These are phyloP conservation scores for Anthonomus grandis DNA, from an alignment of 1,140 invertebrate species.

Conservation along the genomic window DNA sequence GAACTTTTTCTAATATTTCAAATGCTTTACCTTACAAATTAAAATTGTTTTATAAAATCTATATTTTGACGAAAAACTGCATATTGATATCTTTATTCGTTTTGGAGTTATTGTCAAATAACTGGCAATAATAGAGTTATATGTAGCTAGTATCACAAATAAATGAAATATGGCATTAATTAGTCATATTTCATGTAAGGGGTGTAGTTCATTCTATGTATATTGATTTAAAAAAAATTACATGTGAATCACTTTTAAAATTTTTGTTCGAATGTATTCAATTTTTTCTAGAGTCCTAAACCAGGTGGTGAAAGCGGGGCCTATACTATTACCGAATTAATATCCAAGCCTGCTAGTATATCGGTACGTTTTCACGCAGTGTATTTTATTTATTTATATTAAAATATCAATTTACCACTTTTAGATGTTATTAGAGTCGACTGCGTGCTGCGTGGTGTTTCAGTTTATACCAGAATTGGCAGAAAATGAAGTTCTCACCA, in stretches of 20 bases:
- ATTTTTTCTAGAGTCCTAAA: conserved; percentile 64
- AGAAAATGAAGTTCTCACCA: conserved; percentile 51
- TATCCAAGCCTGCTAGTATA: conserved; percentile 62
- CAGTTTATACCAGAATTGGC: conserved; percentile 72
- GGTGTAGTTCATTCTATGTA: no score
- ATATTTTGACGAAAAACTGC: no score
- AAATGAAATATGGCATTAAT: no score
- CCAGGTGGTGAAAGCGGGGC: conserved; percentile 67
- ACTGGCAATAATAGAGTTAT: no score
- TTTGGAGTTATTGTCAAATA: no score
- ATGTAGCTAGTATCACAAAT: no score
- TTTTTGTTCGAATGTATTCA: not conserved
- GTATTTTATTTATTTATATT: not conserved
- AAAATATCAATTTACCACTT: conserved; percentile 10
- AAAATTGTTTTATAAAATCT: no score
- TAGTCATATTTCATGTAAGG: not conserved
- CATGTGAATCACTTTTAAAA: no score
- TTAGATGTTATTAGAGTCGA: conserved; percentile 74
- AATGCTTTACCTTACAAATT: no score
- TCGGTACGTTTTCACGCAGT: conserved; percentile 56
- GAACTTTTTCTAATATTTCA: no score
- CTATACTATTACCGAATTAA: conserved; percentile 60
- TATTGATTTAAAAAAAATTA: no score
- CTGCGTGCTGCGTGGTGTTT: conserved; percentile 82
- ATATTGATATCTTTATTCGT: no score